Percentiles rank a stretch among this genome's conserved stretches.
Evolutionary conservation across 2,113 vertebrate genomes (phyloP).

Genomic region (Aegithalos caudatus): DNA sequence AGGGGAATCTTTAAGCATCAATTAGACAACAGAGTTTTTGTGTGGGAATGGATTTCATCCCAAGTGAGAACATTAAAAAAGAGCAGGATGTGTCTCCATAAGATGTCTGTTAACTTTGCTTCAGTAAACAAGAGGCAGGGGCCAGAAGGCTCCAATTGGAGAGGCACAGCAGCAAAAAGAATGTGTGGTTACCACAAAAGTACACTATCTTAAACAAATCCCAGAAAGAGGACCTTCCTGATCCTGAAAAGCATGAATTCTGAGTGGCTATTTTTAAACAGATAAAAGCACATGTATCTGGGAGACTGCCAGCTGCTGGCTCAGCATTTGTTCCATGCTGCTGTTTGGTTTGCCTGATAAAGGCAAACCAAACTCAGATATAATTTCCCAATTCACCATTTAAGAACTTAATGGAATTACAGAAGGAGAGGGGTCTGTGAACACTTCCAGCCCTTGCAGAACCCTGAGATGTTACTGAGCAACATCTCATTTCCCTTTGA

Average conservation of each 20-base stretch:
- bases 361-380: not conserved
- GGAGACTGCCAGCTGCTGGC: not conserved
- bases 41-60: not conserved
- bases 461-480: not conserved
- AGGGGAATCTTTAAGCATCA: not conserved
- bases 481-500: not conserved
- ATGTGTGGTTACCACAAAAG: not conserved
- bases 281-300: not conserved
- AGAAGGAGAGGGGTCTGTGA: not conserved
- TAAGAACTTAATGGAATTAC: not conserved
- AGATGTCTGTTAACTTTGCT: not conserved
- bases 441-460: not conserved
- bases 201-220: not conserved
- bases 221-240: not conserved
- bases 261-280: not conserved
- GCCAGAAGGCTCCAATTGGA: not conserved
- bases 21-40: not conserved
- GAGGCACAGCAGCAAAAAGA: not conserved
- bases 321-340: not conserved
- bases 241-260: not conserved
- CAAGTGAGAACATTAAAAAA: not conserved
- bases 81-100: not conserved
- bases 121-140: not conserved
- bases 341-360: no score
- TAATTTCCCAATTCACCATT: not conserved